Percentiles rank a stretch among this genome's conserved stretches.
phyloP scores from a whole-genome alignment of 2,797 vertebrate species.

The Pipistrellus kuhlii region DNA sequence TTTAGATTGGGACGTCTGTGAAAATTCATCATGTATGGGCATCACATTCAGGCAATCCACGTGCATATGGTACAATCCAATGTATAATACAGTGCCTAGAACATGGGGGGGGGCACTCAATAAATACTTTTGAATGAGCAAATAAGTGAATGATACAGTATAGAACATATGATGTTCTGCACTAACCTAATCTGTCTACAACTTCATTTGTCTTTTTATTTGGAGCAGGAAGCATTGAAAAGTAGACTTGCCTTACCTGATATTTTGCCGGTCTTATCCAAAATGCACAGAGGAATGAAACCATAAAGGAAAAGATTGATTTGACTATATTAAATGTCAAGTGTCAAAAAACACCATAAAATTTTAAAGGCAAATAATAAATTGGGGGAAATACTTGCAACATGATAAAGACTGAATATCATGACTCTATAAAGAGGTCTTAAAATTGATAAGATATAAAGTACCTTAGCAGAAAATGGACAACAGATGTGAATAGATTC shows the following conservation, averaged over 20 bases:
- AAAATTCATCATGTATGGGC: not conserved
- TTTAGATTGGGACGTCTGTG: not conserved
- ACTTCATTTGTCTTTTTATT: conserved; percentile 23
- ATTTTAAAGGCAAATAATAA: conserved; percentile 62
- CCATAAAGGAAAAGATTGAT: conserved; percentile 28
- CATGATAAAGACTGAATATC: conserved; percentile 47
- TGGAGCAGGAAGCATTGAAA: conserved; percentile 5
- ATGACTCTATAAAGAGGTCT: not conserved
- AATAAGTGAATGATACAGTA: not conserved
- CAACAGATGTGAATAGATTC: not conserved
- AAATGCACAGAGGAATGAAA: conserved; percentile 42
- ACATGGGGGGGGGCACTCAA: not conserved
- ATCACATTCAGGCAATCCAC: not conserved
- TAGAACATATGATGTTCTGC: not conserved
- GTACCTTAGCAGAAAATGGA: not conserved
- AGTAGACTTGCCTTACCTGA: not conserved
- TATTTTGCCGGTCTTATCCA: conserved; percentile 47
- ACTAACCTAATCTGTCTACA: not conserved
- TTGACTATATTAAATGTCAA: conserved; percentile 51
- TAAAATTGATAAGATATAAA: not conserved
- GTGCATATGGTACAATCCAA: not conserved
- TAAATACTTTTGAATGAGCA: not conserved
- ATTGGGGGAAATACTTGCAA: not conserved
- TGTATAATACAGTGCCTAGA: not conserved
- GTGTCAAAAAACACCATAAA: conserved; percentile 55